Percentiles rank a stretch among this genome's conserved stretches.
These are phyloP conservation scores for Pocota personata DNA, from an alignment of 2,888 invertebrate species.

Conservation along the genomic window DNA sequence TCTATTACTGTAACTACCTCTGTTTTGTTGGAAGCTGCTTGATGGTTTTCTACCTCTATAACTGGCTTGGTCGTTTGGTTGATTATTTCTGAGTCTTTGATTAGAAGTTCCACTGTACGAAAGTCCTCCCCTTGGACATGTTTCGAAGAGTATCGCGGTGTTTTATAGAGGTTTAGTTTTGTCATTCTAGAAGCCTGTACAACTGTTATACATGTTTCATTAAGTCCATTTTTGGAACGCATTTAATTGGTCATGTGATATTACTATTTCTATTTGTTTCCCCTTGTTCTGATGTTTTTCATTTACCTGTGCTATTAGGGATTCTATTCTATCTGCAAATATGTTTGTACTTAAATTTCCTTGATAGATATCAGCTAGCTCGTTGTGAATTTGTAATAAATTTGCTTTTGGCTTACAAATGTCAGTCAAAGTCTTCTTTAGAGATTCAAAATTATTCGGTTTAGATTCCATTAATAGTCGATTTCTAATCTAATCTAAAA, in stretches of 20 bases:
- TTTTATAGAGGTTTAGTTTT: too few relatives aligned
- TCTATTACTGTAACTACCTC: too few relatives aligned
- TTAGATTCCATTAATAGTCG: not conserved
- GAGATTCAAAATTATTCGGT: not conserved
- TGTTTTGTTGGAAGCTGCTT: too few relatives aligned
- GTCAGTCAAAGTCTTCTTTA: not conserved
- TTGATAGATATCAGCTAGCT: not conserved
- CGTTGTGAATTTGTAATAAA: constrained; percentile 11
- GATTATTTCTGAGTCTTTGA: too few relatives aligned
- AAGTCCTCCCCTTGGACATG: too few relatives aligned
- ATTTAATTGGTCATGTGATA: not conserved
- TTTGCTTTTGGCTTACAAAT: constrained; percentile 7
- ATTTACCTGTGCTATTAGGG: not conserved
- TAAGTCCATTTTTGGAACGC: constrained; percentile 8
- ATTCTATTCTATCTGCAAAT: constrained; percentile 16
- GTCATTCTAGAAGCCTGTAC: not conserved
- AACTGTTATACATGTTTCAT: not conserved
- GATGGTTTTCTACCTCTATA: too few relatives aligned
- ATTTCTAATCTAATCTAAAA: not conserved
- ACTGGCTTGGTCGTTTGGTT: too few relatives aligned
- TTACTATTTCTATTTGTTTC: not conserved
- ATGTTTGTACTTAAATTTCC: not conserved
- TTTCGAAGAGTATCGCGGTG: too few relatives aligned
- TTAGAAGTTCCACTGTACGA: too few relatives aligned
- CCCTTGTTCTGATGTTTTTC: constrained; percentile 2